phyloP scores from a whole-genome alignment of 2,797 vertebrate species.

The Rhabdophis nuchalis region DNA sequence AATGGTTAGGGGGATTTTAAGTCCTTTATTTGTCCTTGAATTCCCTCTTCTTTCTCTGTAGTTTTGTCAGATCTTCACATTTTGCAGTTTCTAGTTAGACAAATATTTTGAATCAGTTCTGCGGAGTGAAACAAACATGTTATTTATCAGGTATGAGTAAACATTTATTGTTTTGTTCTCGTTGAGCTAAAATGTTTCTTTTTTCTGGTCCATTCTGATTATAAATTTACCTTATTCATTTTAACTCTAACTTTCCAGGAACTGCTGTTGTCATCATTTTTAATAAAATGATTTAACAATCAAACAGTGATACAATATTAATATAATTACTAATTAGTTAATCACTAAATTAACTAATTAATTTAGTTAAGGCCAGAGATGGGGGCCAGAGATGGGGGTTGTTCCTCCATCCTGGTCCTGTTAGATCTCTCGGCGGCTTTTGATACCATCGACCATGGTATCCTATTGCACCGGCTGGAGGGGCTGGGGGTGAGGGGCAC shows the following conservation, averaged over 20 bases:
- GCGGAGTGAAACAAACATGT: not conserved
- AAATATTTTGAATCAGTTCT: not conserved
- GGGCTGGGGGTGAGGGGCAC: too few relatives aligned
- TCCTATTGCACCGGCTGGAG: too few relatives aligned
- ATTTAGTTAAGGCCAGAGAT: too few relatives aligned
- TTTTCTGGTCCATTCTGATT: not conserved
- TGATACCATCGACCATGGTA: too few relatives aligned
- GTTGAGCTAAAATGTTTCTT: not conserved
- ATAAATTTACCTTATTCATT: not conserved
- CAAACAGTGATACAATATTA: not conserved
- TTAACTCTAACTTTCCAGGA: not conserved
- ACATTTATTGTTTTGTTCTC: not conserved
- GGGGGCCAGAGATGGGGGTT: too few relatives aligned
- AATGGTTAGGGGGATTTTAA: not conserved
- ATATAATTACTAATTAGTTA: too few relatives aligned
- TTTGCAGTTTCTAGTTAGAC: not conserved
- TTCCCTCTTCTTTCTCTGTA: not conserved
- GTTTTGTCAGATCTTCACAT: not conserved
- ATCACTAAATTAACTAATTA: too few relatives aligned
- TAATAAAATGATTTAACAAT: not conserved
- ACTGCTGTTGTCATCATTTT: not conserved
- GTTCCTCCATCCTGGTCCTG: too few relatives aligned
- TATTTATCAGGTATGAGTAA: not conserved
- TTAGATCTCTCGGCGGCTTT: too few relatives aligned
- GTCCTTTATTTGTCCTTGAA: not conserved